Base-by-base conservation (phyloP, 2,797 vertebrate species). In the Pipistrellus nathusii region DNA sequence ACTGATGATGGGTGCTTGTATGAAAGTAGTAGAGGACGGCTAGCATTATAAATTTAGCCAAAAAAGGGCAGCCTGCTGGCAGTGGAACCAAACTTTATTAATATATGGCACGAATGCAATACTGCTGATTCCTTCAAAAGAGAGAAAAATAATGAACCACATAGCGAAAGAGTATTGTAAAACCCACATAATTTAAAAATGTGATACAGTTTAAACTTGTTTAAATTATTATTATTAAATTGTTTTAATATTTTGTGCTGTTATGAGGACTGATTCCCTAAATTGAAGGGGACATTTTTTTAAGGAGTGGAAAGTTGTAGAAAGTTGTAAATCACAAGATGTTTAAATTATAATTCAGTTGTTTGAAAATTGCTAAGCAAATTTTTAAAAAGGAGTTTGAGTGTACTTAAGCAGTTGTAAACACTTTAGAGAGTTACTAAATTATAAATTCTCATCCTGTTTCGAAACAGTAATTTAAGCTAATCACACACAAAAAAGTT, bases 401-500 rank as follows among this genome's bases (percentile, higher is more conserved):
- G 20, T 75, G 53, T 71, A 38, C 30, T 82, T 91, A 85, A 62
- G 92, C 27, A 73, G 21, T 86, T 93, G 59, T 84, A 75, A 92
- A 96, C 57, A 68, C 6, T 80, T 71, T 68, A 91, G 10, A 86
- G 15, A 69, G 41, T 82, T 21, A 78, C 35, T 87, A 38, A 83
- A 71, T 91, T 72, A 64, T 73, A 87, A 94, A 95, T 83, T 62
- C 30, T 27, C 25, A 72, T 75, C 75, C 51, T 89, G 5, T 85
- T 96, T 95, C 73, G 23, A 95, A 96, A 72, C 13, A 91, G 15
- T 44, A 94, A 66, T 80, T 95, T 94, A 93, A 85, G 15, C 0
- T 0, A 89, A 25, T 92, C 44, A 73, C 44, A 81, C 30, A 55
- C 57, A 86, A 91, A 64, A 23, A 6, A 44, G 13, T 18, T 18